These are phyloP conservation scores for Motacilla tschutschensis DNA, from an alignment of 2,113 vertebrate genomes.

Conservation along the genomic window DNA sequence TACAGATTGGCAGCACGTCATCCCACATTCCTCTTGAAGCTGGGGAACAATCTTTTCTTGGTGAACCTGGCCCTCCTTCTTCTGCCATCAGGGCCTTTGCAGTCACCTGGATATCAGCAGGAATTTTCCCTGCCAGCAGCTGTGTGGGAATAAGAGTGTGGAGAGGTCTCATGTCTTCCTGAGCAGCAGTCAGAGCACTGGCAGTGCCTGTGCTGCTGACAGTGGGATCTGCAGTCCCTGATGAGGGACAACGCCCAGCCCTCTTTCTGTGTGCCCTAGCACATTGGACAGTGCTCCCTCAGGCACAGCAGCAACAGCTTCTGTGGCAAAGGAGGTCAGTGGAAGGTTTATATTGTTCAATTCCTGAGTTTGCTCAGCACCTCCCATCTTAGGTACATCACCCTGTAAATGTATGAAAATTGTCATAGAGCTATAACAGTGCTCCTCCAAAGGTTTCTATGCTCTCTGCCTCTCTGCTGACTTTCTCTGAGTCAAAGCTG, in stretches of 20 bases:
- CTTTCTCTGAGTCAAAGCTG: background rate
- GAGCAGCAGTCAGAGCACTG: background rate
- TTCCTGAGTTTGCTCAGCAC: background rate
- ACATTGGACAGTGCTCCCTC: fast-evolving
- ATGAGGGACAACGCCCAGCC: background rate
- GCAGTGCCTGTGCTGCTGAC: background rate
- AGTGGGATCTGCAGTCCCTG: background rate
- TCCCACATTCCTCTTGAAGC: background rate
- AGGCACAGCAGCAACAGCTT: background rate
- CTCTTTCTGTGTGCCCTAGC: background rate
- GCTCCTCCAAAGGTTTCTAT: background rate
- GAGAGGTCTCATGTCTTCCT: fast-evolving
- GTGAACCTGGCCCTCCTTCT: background rate
- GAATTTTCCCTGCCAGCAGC: background rate
- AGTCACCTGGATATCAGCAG: background rate
- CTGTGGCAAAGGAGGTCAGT: background rate
- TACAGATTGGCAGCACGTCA: background rate
- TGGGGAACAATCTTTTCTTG: background rate
- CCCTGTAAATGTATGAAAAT: background rate
- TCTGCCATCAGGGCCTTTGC: fast-evolving
- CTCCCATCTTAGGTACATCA: background rate
- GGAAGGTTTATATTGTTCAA: fast-evolving
- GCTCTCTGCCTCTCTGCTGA: background rate
- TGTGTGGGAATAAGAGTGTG: background rate
- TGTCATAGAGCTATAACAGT: fast-evolving